phyloP scores from a whole-genome alignment of 2,797 vertebrate species.

The Enteromius trimaculatus region DNA sequence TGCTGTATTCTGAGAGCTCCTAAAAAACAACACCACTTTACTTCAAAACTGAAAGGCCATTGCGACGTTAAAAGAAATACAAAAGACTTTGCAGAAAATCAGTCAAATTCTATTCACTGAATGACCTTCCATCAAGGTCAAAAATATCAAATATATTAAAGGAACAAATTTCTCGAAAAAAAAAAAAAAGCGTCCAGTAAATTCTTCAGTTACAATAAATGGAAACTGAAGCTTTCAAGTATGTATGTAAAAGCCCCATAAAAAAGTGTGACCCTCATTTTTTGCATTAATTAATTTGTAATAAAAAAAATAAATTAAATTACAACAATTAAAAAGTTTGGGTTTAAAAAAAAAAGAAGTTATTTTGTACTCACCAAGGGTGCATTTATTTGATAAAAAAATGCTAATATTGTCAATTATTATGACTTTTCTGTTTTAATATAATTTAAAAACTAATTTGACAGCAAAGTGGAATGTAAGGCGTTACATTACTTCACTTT shows the following conservation, averaged over 20 bases:
- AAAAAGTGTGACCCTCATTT: neutral
- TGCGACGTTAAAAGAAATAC: conserved; percentile 64
- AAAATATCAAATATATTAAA: neutral
- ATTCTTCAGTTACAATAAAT: conserved; percentile 50
- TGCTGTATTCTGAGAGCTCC: neutral
- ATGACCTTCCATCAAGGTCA: neutral
- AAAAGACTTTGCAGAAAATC: conserved; percentile 49
- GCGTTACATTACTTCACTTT: neutral
- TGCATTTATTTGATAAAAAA: neutral
- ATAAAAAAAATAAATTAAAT: neutral
- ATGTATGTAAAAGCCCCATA: neutral
- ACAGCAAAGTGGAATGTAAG: neutral
- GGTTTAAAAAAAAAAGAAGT: neutral
- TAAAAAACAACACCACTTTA: conserved; percentile 10
- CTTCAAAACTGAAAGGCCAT: conserved; percentile 32
- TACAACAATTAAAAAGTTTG: neutral
- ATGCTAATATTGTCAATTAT: neutral
- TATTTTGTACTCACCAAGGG: neutral
- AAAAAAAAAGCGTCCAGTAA: neutral
- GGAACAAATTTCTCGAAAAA: neutral
- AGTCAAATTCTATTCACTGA: conserved; percentile 57
- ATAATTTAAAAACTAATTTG: neutral
- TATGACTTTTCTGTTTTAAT: neutral
- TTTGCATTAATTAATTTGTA: neutral
- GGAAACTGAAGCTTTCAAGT: neutral